These are phyloP conservation scores for Eristalis arbustorum DNA, from an alignment of 2,888 invertebrate species.

Conservation along the genomic window DNA sequence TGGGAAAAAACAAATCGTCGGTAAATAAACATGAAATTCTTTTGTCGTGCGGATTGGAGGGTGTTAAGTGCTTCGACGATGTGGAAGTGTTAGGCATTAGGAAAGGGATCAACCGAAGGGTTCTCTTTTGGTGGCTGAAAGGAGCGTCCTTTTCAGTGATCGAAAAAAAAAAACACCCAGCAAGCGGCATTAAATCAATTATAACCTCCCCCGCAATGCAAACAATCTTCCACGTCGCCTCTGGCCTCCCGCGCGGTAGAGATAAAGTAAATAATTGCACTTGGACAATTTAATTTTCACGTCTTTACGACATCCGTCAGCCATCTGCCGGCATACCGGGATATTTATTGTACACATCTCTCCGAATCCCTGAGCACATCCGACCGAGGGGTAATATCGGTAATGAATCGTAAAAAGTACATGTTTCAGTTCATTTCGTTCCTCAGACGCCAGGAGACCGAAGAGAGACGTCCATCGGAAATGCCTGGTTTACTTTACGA, in stretches of 20 bases:
- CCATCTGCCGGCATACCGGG: background rate
- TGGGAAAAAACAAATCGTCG: background rate
- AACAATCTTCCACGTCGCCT: background rate
- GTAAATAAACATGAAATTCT: constrained; percentile 27
- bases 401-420: constrained; percentile 36
- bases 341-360: background rate
- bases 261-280: background rate
- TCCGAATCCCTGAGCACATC: background rate
- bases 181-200: background rate
- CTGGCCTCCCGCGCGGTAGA: background rate
- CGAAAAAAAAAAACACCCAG: too few species aligned
- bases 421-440: constrained; percentile 48
- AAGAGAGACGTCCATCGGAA: constrained; percentile 10
- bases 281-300: background rate
- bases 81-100: too few species aligned
- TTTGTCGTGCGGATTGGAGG: background rate
- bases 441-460: background rate
- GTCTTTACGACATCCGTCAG: background rate
- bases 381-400: background rate
- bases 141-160: too few species aligned
- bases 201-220: background rate
- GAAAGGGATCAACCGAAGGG: background rate
- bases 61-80: constrained; percentile 14
- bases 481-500: constrained; percentile 5
- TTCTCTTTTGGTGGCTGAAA: too few species aligned